Conservation (phyloP, 2,888 invertebrate genomes). For the Anthoptus insignis region DNA sequence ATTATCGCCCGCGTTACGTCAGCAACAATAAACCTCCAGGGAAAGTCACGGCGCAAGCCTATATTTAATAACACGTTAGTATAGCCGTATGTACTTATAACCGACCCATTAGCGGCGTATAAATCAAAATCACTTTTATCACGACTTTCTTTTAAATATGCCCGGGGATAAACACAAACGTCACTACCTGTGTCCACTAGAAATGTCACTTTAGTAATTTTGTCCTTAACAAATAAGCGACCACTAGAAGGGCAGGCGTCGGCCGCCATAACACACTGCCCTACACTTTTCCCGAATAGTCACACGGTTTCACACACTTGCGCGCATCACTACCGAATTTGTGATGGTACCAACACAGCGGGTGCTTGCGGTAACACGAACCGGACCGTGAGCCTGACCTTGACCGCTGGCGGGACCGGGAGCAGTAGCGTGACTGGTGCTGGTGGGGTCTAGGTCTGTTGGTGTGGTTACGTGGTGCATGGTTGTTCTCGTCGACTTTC, state of each 20-base stretch:
- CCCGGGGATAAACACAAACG: neutral
- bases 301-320: constrained; percentile 42
- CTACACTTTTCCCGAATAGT: constrained; percentile 38
- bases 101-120: constrained; percentile 50
- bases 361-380: constrained; percentile 20
- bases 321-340: constrained; percentile 32
- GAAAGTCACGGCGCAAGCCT: constrained; percentile 45
- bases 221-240: constrained; percentile 49
- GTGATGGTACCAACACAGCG: constrained; percentile 47
- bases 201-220: constrained; percentile 14
- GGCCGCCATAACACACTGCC: constrained; percentile 54
- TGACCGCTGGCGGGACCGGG: neutral
- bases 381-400: neutral
- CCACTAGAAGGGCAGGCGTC: constrained; percentile 44
- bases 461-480: too few relatives aligned
- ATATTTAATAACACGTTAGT: constrained; percentile 45
- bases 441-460: too few relatives aligned
- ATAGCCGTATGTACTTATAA: constrained; percentile 49
- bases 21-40: constrained; percentile 51
- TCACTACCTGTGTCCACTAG: constrained; percentile 8
- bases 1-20: constrained; percentile 54
- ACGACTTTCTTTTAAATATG: neutral
- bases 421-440: too few relatives aligned
- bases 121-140: constrained; percentile 40
- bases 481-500: too few relatives aligned